phyloP scores from a whole-genome alignment of 2,797 vertebrate species.

The Podargus strigoides region DNA sequence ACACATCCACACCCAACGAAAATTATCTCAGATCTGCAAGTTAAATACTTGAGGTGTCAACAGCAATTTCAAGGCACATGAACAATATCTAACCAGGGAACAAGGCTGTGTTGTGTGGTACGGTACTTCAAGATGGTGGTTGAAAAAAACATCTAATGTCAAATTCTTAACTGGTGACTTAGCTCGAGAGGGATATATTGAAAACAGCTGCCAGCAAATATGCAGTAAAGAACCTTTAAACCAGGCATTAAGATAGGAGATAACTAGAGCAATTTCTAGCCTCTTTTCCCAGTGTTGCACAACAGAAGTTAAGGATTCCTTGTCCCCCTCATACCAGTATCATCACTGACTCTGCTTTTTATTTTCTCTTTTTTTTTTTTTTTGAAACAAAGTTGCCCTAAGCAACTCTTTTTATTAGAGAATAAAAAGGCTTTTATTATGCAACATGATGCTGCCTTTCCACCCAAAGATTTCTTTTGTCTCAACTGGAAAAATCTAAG shows the following conservation, averaged over 20 bases:
- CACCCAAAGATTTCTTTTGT: slow-evolving; percentile 54
- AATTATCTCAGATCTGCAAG: slow-evolving; percentile 39
- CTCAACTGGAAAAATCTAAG: slow-evolving; percentile 49
- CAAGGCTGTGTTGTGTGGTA: slow-evolving; percentile 42
- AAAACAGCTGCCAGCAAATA: slow-evolving; percentile 67
- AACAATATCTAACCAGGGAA: slow-evolving; percentile 57
- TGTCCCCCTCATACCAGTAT: not conserved
- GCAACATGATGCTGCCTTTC: slow-evolving; percentile 58
- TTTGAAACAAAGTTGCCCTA: slow-evolving; percentile 19
- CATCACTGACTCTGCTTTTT: not conserved
- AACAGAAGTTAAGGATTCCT: slow-evolving; percentile 11
- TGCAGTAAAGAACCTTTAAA: slow-evolving; percentile 59
- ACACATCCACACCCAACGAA: slow-evolving; percentile 44
- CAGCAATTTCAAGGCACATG: slow-evolving; percentile 59
- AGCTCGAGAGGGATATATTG: slow-evolving; percentile 50
- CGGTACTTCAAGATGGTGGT: slow-evolving; percentile 52
- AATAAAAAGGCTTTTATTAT: slow-evolving; percentile 53
- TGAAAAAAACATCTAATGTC: slow-evolving; percentile 57
- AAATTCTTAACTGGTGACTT: slow-evolving; percentile 69
- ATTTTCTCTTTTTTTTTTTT: not conserved
- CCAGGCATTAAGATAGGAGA: slow-evolving; percentile 47
- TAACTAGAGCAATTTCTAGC: slow-evolving; percentile 25
- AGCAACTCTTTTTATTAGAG: slow-evolving; percentile 51
- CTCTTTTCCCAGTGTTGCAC: slow-evolving; percentile 17
- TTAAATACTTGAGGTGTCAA: slow-evolving; percentile 65